Base-by-base conservation (phyloP, 2,888 invertebrate genomes). In the Stenotaenia linearis region DNA sequence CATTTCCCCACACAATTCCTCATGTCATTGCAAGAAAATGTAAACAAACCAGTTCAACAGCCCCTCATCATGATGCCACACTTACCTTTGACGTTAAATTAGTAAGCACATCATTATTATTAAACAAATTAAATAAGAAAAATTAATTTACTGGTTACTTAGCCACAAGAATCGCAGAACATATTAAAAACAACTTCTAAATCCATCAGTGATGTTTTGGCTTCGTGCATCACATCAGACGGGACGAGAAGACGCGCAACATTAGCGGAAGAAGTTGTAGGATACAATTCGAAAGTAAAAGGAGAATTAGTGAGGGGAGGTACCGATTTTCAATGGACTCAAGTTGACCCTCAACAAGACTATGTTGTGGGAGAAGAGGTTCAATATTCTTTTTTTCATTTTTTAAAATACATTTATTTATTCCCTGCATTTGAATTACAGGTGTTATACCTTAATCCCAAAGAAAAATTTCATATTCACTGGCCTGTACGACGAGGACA, bases 401-500 rank as follows among this genome's bases (percentile, higher is more conserved):
- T n/a, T n/a, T n/a, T n/a, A n/a, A n/a, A n/a, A n/a, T n/a, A n/a
- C n/a, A n/a, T n/a, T n/a, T n/a, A n/a, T n/a, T n/a, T n/a, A n/a
- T n/a, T n/a, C n/a, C n/a, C n/a, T n/a, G n/a, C n/a, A n/a, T n/a
- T n/a, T n/a, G n/a, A n/a, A n/a, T n/a, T n/a, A n/a, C n/a, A n/a
- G n/a, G 92, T 91, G 80, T 84, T 94, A 15, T 90, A 90, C 81
- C 87, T 93, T 32, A 90, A 91, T 85, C 92, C 90, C 18, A 89
- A 89, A 61, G 89, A 91, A 79, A 89, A 91, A 74, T 97, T 92
- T 84, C 95, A 95, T 85, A 88, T 97, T 80, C 95, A 96, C 86
- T 97, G 96, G 87, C 97, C 97, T 0, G 92, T 95, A 84, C 90
- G 90, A 84, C 89, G 95, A 83, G 97, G 97, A 0, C 94, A 94